Percentiles rank a stretch among this genome's conserved stretches.
Evolutionary conservation across 2,113 vertebrate species (phyloP).

Genomic region (Orcinus orca): DNA sequence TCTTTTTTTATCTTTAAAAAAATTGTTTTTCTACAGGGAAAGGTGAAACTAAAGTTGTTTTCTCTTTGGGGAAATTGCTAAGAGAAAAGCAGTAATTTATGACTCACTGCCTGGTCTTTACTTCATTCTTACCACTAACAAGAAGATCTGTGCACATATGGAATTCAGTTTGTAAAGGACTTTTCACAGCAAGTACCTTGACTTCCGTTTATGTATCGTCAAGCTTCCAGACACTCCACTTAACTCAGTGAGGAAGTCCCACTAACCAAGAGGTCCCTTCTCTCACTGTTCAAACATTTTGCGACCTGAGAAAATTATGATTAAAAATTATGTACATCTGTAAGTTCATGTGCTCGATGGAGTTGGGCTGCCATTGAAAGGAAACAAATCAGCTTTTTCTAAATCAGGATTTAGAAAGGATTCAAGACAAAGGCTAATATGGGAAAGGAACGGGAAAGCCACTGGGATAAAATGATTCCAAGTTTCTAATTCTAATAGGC

Average conservation of each 20-base stretch:
- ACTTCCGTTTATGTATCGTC: not conserved
- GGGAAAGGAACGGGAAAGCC: not conserved
- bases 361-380: not conserved
- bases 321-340: not conserved
- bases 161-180: not conserved
- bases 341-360: not conserved
- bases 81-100: conserved; percentile 54
- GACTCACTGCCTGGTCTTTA: not conserved
- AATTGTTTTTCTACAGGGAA: conserved; percentile 44
- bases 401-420: not conserved
- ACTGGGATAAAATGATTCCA: not conserved
- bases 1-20: conserved; percentile 42
- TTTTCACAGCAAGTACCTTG: not conserved
- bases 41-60: conserved; percentile 33
- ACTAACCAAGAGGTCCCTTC: not conserved
- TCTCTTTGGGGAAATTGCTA: conserved; percentile 60
- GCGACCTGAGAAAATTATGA: not conserved
- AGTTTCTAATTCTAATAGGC: not conserved
- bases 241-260: not conserved
- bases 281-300: not conserved
- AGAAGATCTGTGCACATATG: not conserved
- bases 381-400: not conserved
- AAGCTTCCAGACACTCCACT: not conserved
- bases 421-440: not conserved
- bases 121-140: not conserved